phyloP scores from a whole-genome alignment of 2,113 vertebrate species.

The Myiozetetes cayanensis region DNA sequence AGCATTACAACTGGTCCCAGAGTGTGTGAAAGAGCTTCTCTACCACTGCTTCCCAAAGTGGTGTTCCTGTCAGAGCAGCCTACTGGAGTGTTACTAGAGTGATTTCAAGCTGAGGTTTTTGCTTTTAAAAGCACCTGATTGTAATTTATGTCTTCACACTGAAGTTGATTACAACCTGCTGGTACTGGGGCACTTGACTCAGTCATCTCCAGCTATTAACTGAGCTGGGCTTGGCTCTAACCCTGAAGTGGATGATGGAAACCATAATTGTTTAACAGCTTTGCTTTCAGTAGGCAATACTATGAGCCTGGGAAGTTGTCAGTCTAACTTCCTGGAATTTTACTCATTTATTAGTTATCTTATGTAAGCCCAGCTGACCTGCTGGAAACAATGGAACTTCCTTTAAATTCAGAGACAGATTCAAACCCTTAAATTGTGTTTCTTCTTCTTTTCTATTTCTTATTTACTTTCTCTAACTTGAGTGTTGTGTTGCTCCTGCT shows the following conservation, averaged over 20 bases:
- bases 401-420: background rate
- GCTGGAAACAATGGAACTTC: background rate
- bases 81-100: rapidly evolving
- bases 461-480: background rate
- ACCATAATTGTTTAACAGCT: background rate
- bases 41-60: background rate
- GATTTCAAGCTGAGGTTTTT: background rate
- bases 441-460: background rate
- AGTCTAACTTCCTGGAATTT: background rate
- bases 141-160: background rate
- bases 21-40: background rate
- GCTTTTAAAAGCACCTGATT: background rate
- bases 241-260: background rate
- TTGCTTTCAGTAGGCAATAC: background rate
- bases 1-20: background rate
- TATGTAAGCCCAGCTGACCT: background rate
- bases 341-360: background rate
- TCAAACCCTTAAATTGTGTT: background rate
- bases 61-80: background rate
- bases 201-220: background rate
- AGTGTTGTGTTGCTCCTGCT: background rate
- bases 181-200: background rate
- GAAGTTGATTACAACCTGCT: background rate
- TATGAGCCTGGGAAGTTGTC: background rate
- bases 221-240: background rate